Base-by-base conservation (phyloP, 2,113 vertebrate genomes). In the Alethe diademata region DNA sequence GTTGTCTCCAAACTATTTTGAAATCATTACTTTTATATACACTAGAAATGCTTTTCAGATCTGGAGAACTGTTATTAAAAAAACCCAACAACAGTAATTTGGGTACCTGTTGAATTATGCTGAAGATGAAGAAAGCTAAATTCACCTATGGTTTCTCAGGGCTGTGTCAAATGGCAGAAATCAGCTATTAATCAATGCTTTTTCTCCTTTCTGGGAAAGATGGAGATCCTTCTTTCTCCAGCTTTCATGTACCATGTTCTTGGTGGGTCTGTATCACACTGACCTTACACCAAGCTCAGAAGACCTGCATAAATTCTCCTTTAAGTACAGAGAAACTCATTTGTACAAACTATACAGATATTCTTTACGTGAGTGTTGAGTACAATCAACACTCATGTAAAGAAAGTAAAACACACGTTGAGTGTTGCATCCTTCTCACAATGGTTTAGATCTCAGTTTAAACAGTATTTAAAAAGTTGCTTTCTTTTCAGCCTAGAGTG, bases 401-500 rank as follows among this genome's bases (percentile, higher is more conserved):
- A 82, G n/a, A 61, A 82, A 47, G 47, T 54, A 61, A 35, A 48
- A 48, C 40, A 42, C 29, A 35, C 1, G 0, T 19, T 42, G 18
- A 83, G 56, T 76, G 35, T 67, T 79, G 70, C 62, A 56, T 40
- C 66, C 42, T 61, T 76, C 67, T 90, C 26, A 6, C 22, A 76
- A 79, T 31, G 71, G 81, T 88, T 93, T 86, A 62, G 47, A 87
- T 95, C 75, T 87, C 82, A n/a, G 72, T 85, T 72, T 56, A 67
- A 90, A 85, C 24, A 65, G n/a, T 20, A 18, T 91, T 84, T 81
- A 76, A 70, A 81, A 66, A 78, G 48, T 65, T 82, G 93, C 45
- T 88, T 94, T 95, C 86, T 83, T 88, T 88, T 93, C 82, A 94
- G 75, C 72, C 95, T 64, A 92, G 81, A 96, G 76, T 61, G 53